Evolutionary conservation across 2,113 vertebrate genomes (phyloP), one percentile per base, ranked within the genome.

Genomic region (Salvator merianae): DNA sequence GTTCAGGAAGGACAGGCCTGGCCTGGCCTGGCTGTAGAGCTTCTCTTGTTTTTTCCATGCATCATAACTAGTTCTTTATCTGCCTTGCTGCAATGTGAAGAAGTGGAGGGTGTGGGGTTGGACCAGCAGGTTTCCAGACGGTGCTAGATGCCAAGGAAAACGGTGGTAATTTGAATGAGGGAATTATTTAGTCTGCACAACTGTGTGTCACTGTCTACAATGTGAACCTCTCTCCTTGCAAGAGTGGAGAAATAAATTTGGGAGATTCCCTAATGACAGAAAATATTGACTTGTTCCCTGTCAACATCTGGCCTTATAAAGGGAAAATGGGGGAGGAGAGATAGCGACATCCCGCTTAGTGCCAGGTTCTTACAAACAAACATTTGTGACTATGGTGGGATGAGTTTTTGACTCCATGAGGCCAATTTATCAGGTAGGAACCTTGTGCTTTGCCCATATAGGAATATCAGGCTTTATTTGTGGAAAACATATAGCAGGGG

Each of bases 71-170:
- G 34, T 28, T 86, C 34, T 81, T 55, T 76, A 81, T 81, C 70
- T 81, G 63, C n/a, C n/a, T 80, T 13, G 38, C 47, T 59, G 14
- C 40, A 86, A 55, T 68, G 50, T 32, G 63, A 38, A 68, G 47
- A 59, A 43, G 32, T 43, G 3, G 14, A 4, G 13, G 26, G 34
- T 30, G 50, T 24, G 69, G 40, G 24, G 24, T 62, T 79, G n/a
- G 84, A 38, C 36, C n/a, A 22, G 50, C 53, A 59, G 34, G 65
- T 47, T 86, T 77, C 36, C 81, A 77, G 85, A 77, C 70, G 59
- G 12, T 22, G 50, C 65, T 34, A 62, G 53, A n/a, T 47, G 85
- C 79, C 78, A 86, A 86, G 50, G 78, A 81, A 86, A 86, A 86
- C 40, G 36, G 30, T 32, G 50, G 34, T 55, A 55, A 81, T 36